A percentile compares a stretch with the other conserved stretches of the same genome.
Conservation (phyloP, 2,888 invertebrate genomes). For the Agrochola lychnidis region DNA sequence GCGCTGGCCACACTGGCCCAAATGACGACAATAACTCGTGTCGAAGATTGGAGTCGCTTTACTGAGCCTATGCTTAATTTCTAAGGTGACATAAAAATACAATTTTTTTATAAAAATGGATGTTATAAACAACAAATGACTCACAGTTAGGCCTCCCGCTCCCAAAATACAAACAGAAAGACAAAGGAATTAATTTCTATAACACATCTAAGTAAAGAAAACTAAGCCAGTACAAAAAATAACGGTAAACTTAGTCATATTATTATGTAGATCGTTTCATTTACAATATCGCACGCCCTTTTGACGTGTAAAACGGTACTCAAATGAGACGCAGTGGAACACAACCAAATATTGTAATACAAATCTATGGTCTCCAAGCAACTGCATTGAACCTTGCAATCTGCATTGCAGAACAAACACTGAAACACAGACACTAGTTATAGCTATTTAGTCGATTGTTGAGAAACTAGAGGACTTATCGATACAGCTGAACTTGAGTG, state of each 20-base stretch:
- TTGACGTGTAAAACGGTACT: conserved; percentile 45
- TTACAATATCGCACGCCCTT: conserved; percentile 57
- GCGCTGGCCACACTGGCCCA: conserved; percentile 10
- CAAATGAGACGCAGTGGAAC: conserved; percentile 46
- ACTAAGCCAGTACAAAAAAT: conserved; percentile 19
- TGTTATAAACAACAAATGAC: not conserved
- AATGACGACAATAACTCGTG: conserved; percentile 30
- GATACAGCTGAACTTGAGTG: not conserved
- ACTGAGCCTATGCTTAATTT: not conserved
- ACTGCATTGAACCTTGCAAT: conserved; percentile 4
- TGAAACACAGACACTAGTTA: not conserved
- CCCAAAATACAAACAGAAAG: not conserved
- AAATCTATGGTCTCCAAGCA: conserved; percentile 1
- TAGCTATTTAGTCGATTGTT: not conserved
- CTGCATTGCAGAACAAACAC: conserved; percentile 14
- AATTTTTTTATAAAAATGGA: not conserved
- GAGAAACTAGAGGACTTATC: not conserved
- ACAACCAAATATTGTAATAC: conserved; percentile 43
- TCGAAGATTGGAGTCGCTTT: conserved; percentile 4
- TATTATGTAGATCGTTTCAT: conserved; percentile 50
- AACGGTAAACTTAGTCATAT: conserved; percentile 44
- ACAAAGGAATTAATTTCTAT: not conserved
- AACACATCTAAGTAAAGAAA: not conserved
- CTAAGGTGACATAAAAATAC: too few relatives aligned
- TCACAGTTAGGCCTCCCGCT: too few relatives aligned